Base-by-base conservation (phyloP, 1,140 invertebrate genomes). In the Drosophila insularis region DNA sequence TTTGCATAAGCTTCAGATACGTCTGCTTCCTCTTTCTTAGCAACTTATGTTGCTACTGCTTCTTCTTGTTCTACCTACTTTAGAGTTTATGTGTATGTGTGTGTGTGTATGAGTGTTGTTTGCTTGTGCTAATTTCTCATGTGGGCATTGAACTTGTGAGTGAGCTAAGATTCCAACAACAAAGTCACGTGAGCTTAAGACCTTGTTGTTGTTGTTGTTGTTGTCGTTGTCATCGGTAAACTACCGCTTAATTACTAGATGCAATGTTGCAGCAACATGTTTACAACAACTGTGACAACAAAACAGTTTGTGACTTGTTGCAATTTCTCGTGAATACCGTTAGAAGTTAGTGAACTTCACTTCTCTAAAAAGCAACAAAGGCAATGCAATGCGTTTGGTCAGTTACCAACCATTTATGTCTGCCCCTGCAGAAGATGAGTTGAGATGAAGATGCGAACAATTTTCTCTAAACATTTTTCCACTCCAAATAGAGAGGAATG, bases 211-310 rank as follows among this genome's bases (percentile, higher is more conserved):
- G 43, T 46, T 19, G 43, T 43, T 43, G n/a, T 43, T 43, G 14
- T 43, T 5, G 39, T 40, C 2, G 13, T 23, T 4, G 23, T 27
- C 27, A 27, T 27, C 27, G 21, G 60, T 64, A 70, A 71, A 68
- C 72, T 43, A 72, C 72, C 68, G 60, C 71, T 87, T 86, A 87
- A 86, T 86, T 87, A 81, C 80, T 63, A 69, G 43, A 62, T 78
- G 54, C 68, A 85, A 87, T 87, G 82, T 82, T 87, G 82, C 75
- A 50, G 78, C 79, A 87, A 86, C 82, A 86, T 87, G 79, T 76
- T 81, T 81, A 81, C 68, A 58, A 58, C 13, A 58, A 58, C 13
- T 19, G 7, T 4, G 67, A 74, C 74, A 81, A 81, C 78, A 75
- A 27, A 75, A 50, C 43, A 75, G 50, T 80, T 77, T 78, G 68